These are phyloP conservation scores for Orthonyx spaldingii DNA, from an alignment of 2,113 vertebrate species.

Conservation along the genomic window DNA sequence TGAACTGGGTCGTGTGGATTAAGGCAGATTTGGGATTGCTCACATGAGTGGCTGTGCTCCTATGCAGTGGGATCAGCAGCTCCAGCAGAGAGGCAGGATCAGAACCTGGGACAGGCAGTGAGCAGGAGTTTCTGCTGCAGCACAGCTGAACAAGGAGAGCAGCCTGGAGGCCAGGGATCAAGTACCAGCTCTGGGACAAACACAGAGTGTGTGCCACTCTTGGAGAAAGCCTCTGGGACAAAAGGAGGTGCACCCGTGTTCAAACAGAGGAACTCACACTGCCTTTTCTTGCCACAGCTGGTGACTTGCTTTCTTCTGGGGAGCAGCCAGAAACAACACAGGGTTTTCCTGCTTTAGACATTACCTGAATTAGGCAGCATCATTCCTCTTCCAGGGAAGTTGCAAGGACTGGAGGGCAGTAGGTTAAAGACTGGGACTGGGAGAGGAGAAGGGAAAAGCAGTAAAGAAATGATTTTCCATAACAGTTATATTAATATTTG, in stretches of 20 bases:
- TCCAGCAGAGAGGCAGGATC: neutral
- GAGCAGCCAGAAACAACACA: neutral
- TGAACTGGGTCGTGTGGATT: neutral
- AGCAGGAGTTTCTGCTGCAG: neutral
- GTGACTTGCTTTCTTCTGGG: neutral
- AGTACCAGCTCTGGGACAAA: neutral
- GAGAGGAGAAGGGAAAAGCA: neutral
- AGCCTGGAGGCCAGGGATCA: neutral
- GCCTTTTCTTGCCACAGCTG: neutral
- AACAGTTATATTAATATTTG: neutral
- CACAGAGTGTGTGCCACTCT: accelerated
- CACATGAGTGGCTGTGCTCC: neutral
- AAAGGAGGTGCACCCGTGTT: neutral
- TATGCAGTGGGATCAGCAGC: neutral
- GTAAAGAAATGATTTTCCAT: neutral
- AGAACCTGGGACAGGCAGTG: neutral
- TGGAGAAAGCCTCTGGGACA: neutral
- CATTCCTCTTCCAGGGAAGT: neutral
- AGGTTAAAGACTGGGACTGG: neutral
- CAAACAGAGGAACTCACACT: neutral
- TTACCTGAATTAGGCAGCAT: neutral
- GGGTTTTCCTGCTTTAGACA: neutral
- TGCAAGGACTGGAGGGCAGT: neutral
- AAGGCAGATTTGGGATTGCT: neutral
- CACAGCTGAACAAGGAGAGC: neutral